A percentile compares a stretch with the other conserved stretches of the same genome.
phyloP scores from a whole-genome alignment of 2,888 invertebrate genomes.

The Oithona nana region DNA sequence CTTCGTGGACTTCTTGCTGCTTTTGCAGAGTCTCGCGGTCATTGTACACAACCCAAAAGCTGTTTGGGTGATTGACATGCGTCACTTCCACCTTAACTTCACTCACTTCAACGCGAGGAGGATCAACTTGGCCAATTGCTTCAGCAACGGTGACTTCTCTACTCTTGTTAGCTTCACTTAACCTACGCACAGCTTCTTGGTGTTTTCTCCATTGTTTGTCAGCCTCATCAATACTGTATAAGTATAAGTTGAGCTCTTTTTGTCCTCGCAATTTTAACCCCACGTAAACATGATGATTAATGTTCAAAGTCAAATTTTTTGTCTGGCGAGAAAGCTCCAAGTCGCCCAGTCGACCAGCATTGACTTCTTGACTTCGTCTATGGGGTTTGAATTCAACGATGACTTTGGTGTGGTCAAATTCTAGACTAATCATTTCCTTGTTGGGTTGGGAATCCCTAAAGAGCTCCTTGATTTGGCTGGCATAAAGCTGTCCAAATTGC shows the following conservation, averaged over 20 bases:
- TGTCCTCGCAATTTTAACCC: background rate
- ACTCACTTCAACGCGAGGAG: background rate
- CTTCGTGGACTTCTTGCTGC: background rate
- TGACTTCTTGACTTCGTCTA: background rate
- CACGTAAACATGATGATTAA: background rate
- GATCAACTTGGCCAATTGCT: background rate
- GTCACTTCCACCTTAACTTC: background rate
- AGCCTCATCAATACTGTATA: background rate
- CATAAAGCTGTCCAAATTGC: conserved; percentile 26
- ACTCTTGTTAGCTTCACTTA: background rate
- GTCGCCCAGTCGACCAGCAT: background rate
- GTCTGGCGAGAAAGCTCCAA: background rate
- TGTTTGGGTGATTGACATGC: background rate
- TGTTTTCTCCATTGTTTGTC: background rate
- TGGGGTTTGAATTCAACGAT: conserved; percentile 20
- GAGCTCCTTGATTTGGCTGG: conserved; percentile 18
- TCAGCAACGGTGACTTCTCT: background rate
- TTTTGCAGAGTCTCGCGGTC: background rate
- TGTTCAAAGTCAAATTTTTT: background rate
- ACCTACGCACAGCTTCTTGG: background rate
- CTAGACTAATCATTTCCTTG: conserved; percentile 19
- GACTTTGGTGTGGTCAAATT: conserved; percentile 21
- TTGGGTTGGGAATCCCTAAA: conserved; percentile 17
- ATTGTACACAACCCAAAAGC: background rate
- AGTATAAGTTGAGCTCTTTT: background rate